Conservation (phyloP, 2,888 invertebrate genomes). For the Parochlus steinenii region DNA sequence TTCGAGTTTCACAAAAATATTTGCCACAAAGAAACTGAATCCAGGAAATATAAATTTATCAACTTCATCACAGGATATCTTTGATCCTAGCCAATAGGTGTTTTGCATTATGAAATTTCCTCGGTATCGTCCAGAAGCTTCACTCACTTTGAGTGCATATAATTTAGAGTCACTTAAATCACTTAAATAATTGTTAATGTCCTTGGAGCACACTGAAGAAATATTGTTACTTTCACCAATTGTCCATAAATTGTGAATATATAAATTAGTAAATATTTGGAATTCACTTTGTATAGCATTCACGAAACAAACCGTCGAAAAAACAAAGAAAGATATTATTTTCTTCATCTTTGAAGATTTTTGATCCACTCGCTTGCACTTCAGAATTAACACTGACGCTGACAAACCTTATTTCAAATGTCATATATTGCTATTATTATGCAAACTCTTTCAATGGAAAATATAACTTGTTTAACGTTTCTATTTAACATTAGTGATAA, state of each 20-base stretch:
- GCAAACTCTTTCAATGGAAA: too few species aligned
- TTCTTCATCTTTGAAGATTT: too few species aligned
- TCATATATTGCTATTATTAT: too few species aligned
- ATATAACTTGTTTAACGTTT: too few species aligned
- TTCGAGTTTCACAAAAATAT: neutral
- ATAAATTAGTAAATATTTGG: constrained; percentile 25
- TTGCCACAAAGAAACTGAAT: constrained; percentile 5
- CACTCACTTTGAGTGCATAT: constrained; percentile 40
- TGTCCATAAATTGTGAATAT: constrained; percentile 20
- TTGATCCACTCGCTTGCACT: too few species aligned
- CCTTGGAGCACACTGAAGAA: constrained; percentile 1
- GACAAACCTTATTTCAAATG: too few species aligned
- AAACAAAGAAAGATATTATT: too few species aligned
- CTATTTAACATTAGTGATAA: too few species aligned
- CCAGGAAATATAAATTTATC: constrained; percentile 17
- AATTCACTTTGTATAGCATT: too few species aligned
- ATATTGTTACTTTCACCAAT: neutral
- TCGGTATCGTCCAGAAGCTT: constrained; percentile 64
- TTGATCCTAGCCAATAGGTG: constrained; percentile 67
- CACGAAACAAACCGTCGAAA: too few species aligned
- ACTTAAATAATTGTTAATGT: constrained; percentile 6
- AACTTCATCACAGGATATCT: constrained; percentile 46
- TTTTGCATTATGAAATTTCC: constrained; percentile 63
- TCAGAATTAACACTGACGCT: too few species aligned
- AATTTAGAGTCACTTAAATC: constrained; percentile 3